phyloP scores from a whole-genome alignment of 30 jellyfish, hydroid and myxozoan species.

The Aurelia aurita region DNA sequence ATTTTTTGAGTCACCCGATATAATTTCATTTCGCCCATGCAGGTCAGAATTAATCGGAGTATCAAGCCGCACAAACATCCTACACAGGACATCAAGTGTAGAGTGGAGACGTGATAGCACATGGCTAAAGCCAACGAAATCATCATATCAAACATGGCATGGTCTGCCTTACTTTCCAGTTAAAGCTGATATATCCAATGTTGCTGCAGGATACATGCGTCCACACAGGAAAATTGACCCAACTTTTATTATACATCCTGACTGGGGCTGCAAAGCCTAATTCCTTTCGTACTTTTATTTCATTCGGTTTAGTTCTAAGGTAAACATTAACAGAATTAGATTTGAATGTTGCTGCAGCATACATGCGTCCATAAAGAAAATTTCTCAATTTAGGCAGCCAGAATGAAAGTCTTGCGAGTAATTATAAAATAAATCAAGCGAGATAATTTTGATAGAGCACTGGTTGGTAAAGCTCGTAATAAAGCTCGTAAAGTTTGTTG shows the following conservation, averaged over 20 bases:
- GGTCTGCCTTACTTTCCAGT: constrained; percentile 35
- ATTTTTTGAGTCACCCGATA: too few relatives aligned
- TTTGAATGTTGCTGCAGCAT: constrained; percentile 6
- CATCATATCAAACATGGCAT: constrained; percentile 63
- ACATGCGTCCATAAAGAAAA: constrained; percentile 54
- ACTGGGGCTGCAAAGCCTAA: constrained; percentile 56
- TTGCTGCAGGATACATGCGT: constrained; percentile 44
- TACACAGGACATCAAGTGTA: constrained; percentile 74
- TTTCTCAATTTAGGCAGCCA: neutral
- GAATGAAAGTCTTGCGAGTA: too few relatives aligned
- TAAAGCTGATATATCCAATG: neutral
- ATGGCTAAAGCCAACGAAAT: constrained; percentile 58
- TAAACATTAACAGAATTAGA: too few relatives aligned
- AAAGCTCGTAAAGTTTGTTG: too few relatives aligned
- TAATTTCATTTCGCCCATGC: neutral
- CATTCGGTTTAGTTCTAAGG: too few relatives aligned
- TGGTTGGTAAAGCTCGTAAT: too few relatives aligned
- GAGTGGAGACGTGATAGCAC: constrained; percentile 79
- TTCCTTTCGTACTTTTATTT: neutral
- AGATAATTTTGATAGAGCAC: too few relatives aligned
- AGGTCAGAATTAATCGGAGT: constrained; percentile 1
- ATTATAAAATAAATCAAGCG: too few relatives aligned
- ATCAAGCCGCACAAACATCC: constrained; percentile 27
- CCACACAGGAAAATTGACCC: constrained; percentile 55
- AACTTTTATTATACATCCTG: constrained; percentile 57